A percentile compares a stretch with the other conserved stretches of the same genome.
These are phyloP conservation scores for Morpho helenor DNA, from an alignment of 2,888 invertebrate genomes.

Conservation along the genomic window DNA sequence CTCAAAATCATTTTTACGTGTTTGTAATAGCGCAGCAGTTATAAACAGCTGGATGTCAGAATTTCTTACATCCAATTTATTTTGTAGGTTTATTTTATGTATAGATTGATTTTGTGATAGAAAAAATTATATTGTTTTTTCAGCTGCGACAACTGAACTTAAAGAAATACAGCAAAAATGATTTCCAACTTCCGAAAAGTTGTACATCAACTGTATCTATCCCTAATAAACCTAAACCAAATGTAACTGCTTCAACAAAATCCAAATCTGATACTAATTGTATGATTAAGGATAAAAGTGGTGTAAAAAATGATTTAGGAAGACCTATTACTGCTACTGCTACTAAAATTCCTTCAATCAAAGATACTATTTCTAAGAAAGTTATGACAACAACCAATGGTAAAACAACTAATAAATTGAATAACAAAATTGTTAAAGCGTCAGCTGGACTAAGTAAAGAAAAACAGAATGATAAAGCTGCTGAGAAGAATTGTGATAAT, in stretches of 20 bases:
- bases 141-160: constrained; percentile 60
- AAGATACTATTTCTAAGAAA: background rate
- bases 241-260: constrained; percentile 17
- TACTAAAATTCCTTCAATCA: constrained; percentile 12
- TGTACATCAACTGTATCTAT: constrained; percentile 23
- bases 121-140: constrained; percentile 21
- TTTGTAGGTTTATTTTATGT: no score
- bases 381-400: background rate
- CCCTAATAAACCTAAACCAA: constrained; percentile 20
- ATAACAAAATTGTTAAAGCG: background rate
- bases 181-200: constrained; percentile 12
- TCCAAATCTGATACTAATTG: constrained; percentile 14
- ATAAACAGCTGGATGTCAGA: no score
- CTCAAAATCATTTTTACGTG: no score
- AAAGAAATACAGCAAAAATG: constrained; percentile 45
- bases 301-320: constrained; percentile 36
- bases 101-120: no score
- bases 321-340: constrained; percentile 35
- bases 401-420: background rate
- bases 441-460: no score
- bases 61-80: no score
- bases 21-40: no score
- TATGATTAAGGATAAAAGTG: constrained; percentile 13
- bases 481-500: no score
- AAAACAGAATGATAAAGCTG: no score